Base-by-base conservation (phyloP, 1,140 invertebrate species). In the Pseudomyrmex cubaensis region DNA sequence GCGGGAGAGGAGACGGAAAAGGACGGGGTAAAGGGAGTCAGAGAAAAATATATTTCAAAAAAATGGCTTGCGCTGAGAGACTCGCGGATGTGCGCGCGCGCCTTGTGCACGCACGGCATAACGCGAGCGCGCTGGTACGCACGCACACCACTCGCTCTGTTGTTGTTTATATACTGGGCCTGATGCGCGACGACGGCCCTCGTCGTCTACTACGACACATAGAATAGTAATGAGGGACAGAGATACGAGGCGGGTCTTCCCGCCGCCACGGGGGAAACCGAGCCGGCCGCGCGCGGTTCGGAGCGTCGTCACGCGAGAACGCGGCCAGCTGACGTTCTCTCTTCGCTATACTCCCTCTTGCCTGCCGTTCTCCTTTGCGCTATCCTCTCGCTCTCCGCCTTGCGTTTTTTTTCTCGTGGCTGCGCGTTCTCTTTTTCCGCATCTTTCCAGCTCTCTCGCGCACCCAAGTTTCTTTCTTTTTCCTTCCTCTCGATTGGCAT, bases 221-320 rank as follows among this genome's bases (percentile, higher is more conserved):
- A 86, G 88, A 92, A 91, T 90, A 92, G 87, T 91, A 92, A 93
- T 93, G 91, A 93, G 88, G 89, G 87, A 90, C 87, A 92, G 89
- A 91, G 89, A 91, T 90, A 91, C 86, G 75, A 91, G 90, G 90
- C 87, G 91, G 90, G 85, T 85, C 90, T 89, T 86, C 77, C 66
- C 63, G 72, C 64, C 59, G 77, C 73, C 82, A 67, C 74, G 73
- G 77, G 85, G 86, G 85, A 91, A 74, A 86, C 67, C 76, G 72
- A 85, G 35, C 62, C 69, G 74, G 76, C 56, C 35, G 35, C 35
- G 35, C 35, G 35, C 35, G 83, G 84, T 75, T 83, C 85, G 86
- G 83, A 88, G 89, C 90, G 88, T 88, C 89, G 91, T 92, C 92
- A 92, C 92, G 92, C 92, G 90, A 92, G 90, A 91, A 91, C 87